Base-by-base conservation (phyloP, 2,888 invertebrate genomes). In the Epsilonema sp. region DNA sequence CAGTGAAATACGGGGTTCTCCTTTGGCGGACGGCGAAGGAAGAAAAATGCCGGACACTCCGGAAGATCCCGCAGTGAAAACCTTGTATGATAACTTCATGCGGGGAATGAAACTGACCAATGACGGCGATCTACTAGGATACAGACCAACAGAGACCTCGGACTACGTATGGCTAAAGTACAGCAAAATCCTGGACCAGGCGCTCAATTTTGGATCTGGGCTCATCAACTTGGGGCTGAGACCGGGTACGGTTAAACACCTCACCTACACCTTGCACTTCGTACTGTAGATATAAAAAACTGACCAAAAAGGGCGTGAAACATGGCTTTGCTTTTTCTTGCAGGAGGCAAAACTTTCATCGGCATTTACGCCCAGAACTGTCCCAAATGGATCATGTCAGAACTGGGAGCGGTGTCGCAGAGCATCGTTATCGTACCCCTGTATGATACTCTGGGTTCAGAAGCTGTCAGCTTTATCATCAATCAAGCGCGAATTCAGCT, bases 301-400 rank as follows among this genome's bases (percentile, higher is more conserved):
- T n/a, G n/a, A n/a, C n/a, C n/a, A n/a, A n/a, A n/a, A n/a, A n/a
- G n/a, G n/a, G n/a, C n/a, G n/a, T n/a, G n/a, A n/a, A n/a, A n/a
- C n/a, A n/a, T n/a, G n/a, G n/a, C n/a, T n/a, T n/a, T n/a, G n/a
- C n/a, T n/a, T n/a, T 42, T 5, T 38, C 8, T 47, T 26, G 25
- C 31, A 50, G 50, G 50, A 19, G 37, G 40, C 20, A 2, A 48
- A 3, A 82, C 82, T 44, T 77, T 81, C 65, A 75, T 92, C 57
- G 90, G 90, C 61, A 80, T 92, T 61, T 90, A 89, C 71, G 79
- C 85, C 63, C 82, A 83, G 70, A 90, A 90, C 70, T 83, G 84
- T 64, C 84, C 85, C 8, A 90, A 92, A 61, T 92, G 90, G 90
- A 78, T 87, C 53, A 74, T 90, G 60, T 78, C 83, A 46, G 87